Evolutionary conservation across 2,113 vertebrate species (phyloP).

Genomic region (Microcebus lehilahytsara): DNA sequence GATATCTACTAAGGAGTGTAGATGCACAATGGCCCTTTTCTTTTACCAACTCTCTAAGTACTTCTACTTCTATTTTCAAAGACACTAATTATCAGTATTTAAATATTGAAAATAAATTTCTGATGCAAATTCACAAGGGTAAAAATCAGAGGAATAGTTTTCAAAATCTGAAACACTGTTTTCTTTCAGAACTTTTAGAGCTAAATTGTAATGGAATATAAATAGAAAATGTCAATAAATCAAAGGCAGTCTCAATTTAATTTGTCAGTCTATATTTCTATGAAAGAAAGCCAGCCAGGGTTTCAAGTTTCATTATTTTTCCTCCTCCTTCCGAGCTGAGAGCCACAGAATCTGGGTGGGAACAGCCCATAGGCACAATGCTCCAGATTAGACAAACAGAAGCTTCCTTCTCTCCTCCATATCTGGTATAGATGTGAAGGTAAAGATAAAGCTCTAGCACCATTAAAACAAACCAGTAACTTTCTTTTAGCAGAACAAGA

Average conservation of each 20-base stretch:
- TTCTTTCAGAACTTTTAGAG: not conserved
- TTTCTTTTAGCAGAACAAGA: not conserved
- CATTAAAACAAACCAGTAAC: not conserved
- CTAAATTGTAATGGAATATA: not conserved
- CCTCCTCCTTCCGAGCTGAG: not conserved
- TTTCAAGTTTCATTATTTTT: not conserved
- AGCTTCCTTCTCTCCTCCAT: not conserved
- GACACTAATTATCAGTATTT: not conserved
- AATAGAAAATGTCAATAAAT: not conserved
- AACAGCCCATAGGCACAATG: not conserved
- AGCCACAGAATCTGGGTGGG: not conserved
- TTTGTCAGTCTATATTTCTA: not conserved
- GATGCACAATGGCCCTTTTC: not conserved
- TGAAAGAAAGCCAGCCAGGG: not conserved
- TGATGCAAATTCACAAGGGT: not conserved
- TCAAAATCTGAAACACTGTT: not conserved
- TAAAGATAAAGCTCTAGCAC: not conserved
- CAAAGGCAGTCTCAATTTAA: not conserved
- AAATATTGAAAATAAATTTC: not conserved
- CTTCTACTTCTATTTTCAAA: constrained; percentile 7
- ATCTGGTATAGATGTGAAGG: not conserved
- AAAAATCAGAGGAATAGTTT: not conserved
- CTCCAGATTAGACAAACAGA: not conserved
- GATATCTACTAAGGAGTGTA: not conserved
- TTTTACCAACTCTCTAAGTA: not conserved